phyloP scores from a whole-genome alignment of 2,113 vertebrate species.

The Pomatorhinus ruficollis region DNA sequence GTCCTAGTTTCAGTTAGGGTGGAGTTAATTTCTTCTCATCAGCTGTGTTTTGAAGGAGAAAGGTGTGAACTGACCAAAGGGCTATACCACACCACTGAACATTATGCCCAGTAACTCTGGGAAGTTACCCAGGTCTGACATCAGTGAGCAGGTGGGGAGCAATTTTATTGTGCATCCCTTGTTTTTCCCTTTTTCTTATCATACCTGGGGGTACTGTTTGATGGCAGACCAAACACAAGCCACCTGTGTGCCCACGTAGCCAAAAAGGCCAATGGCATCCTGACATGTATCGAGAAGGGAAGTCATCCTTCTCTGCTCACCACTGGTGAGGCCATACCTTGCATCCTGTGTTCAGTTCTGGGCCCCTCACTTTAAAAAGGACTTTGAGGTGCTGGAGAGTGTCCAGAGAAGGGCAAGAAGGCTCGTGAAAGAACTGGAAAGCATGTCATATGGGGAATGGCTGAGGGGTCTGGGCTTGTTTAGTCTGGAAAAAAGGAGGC shows the following conservation, averaged over 20 bases:
- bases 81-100: not conserved
- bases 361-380: not conserved
- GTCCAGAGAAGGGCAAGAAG: not conserved
- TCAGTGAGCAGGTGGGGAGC: not conserved
- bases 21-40: not conserved
- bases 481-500: not conserved
- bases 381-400: not conserved
- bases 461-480: not conserved
- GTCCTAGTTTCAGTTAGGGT: not conserved
- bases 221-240: not conserved
- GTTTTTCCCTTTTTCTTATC: not conserved
- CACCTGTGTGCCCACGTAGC: not conserved
- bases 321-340: not conserved
- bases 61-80: not conserved
- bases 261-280: not conserved
- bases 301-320: not conserved
- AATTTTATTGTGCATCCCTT: not conserved
- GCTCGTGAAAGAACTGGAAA: accelerated
- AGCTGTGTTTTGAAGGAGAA: not conserved
- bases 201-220: not conserved
- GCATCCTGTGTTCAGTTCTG: not conserved
- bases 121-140: not conserved
- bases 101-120: too few species aligned
- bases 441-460: accelerated
- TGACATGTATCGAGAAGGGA: not conserved